Evolutionary conservation across 2,113 vertebrate genomes (phyloP), one percentile per base, ranked within the genome.

Genomic region (Greenwoodochromis staneri): DNA sequence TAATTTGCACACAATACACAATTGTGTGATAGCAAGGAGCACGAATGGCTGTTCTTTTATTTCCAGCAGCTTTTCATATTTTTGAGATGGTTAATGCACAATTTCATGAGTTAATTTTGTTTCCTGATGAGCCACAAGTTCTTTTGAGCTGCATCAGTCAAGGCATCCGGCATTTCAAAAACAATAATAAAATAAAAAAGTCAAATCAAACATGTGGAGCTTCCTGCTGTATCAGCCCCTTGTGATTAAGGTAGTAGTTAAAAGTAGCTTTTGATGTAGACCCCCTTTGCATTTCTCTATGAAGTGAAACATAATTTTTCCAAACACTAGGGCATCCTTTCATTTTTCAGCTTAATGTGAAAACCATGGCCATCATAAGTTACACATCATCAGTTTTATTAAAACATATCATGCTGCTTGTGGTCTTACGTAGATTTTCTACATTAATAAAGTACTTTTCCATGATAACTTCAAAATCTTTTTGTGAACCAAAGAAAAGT

Each of bases 261-360:
- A 69, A 69, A 69, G 36, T 40, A 40, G 5, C 36, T 69, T 69
- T 82, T 40, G 4, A 36, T 24, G n/a, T 24, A 80, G 24, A 57
- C 42, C n/a, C 40, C 57, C 42, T 42, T 49, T 66, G 49, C 4
- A 42, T 21, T 81, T 38, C 59, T 81, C 36, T 54, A 17, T 54
- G 47, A 45, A 34, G 49, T 71, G 78, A 69, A 86, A 40, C 85
- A 34, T 87, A 42, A 63, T 87, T 31, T 59, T 55, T 38, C 24
- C 51, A 81, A 90, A 81, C 61, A 86, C 36, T 31, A n/a, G 71
- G 83, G 73, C 49, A 71, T 82, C 21, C 3, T 36, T 12, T 66
- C 40, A 36, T 80, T 80, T 78, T 88, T 90, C 54, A 84, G 5
- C 34, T 87, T 87, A 85, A 93, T 90, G 78, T 81, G 80, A 87